These are phyloP conservation scores for Papilio elwesi DNA, from an alignment of 2,888 invertebrate species.

Conservation along the genomic window DNA sequence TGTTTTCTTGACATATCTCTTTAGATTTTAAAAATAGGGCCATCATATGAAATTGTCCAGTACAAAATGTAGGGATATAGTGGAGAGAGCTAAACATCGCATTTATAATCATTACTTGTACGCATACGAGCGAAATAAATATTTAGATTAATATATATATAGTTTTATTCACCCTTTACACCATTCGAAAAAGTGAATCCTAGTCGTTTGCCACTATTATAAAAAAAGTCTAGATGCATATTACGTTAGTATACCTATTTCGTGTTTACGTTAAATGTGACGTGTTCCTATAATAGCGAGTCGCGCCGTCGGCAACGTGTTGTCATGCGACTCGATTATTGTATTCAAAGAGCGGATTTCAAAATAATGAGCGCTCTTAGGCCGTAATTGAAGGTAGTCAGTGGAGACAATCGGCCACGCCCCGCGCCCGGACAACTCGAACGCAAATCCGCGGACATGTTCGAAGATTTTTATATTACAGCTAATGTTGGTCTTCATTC, in stretches of 20 bases:
- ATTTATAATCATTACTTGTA: conserved; percentile 64
- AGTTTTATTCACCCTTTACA: conserved; percentile 48
- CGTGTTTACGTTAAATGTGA: conserved; percentile 46
- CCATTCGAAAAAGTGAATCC: conserved; percentile 23
- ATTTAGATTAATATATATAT: conserved; percentile 65
- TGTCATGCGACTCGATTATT: conserved; percentile 72
- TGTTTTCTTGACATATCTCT: conserved; percentile 23
- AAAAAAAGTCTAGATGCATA: not conserved
- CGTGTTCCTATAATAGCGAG: conserved; percentile 48
- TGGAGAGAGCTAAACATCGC: conserved; percentile 53
- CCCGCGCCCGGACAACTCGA: conserved; percentile 44
- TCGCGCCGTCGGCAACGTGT: conserved; percentile 54
- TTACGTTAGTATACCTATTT: not conserved
- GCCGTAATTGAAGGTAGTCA: conserved; percentile 73
- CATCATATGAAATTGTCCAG: conserved; percentile 65
- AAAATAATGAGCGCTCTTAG: conserved; percentile 74
- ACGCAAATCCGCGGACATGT: conserved; percentile 3
- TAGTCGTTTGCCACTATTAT: not conserved
- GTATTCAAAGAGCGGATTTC: conserved; percentile 74
- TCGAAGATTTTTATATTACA: conserved; percentile 9
- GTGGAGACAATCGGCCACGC: conserved; percentile 59
- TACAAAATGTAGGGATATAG: conserved; percentile 72
- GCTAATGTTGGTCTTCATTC: not conserved
- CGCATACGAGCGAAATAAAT: conserved; percentile 74
- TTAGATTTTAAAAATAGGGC: conserved; percentile 29